Percentiles rank a stretch among this genome's conserved stretches.
Conservation (phyloP, 2,113 vertebrate species). For the Scomber colias region DNA sequence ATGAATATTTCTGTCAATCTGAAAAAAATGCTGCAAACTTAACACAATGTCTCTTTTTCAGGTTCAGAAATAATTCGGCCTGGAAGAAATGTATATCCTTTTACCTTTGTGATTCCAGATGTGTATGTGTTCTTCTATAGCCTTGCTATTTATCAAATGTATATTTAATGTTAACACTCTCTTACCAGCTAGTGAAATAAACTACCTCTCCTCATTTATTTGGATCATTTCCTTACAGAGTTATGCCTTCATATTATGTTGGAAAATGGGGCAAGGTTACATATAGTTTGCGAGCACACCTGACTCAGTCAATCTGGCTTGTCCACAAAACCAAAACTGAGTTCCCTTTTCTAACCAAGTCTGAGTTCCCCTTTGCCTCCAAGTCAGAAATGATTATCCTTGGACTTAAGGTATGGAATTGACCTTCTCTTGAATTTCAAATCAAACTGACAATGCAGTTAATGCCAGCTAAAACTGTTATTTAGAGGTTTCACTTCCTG, state of each 20-base stretch:
- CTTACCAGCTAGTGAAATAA: not conserved
- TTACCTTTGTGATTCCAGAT: conserved; percentile 78
- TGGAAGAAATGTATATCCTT: conserved; percentile 75
- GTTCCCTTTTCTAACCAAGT: conserved; percentile 74
- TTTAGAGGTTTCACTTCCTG: not conserved
- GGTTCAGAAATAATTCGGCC: conserved; percentile 74
- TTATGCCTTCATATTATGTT: conserved; percentile 79
- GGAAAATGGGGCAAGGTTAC: conserved; percentile 76
- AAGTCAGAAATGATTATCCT: conserved; percentile 76
- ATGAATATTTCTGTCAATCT: not conserved
- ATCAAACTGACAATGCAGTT: not conserved
- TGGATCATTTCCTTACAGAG: conserved; percentile 59
- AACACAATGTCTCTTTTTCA: conserved; percentile 24
- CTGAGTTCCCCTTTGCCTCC: conserved; percentile 78
- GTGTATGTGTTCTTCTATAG: conserved; percentile 47
- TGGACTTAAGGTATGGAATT: conserved; percentile 69
- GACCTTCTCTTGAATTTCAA: not conserved
- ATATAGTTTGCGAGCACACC: conserved; percentile 71
- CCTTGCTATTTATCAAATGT: not conserved
- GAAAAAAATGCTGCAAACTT: not conserved
- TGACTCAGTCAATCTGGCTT: conserved; percentile 77
- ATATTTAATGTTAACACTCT: not conserved
- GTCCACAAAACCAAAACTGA: conserved; percentile 74
- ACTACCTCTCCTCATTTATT: not conserved
- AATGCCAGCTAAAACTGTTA: not conserved